Base-by-base conservation (phyloP, 2,113 vertebrate genomes). In the Phycodurus eques region DNA sequence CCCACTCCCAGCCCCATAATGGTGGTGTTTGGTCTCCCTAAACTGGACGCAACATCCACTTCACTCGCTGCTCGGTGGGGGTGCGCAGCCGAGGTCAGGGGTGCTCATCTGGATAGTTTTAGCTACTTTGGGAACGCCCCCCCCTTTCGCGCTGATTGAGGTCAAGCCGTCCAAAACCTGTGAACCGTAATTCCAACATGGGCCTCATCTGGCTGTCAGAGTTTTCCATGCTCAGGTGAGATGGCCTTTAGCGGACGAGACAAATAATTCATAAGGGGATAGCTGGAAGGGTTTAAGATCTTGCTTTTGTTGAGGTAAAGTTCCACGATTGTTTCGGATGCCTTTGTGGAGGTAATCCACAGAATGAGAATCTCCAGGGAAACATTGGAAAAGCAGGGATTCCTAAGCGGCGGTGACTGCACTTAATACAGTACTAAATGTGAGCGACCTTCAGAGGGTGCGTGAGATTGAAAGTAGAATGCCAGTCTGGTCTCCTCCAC, bases 61-160 rank as follows among this genome's bases (percentile, higher is more conserved):
- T 81, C 79, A 77, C 71, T 72, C 67, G 67, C 66, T 44, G 72
- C 62, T 81, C 72, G 74, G 67, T 74, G 80, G 83, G 80, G 85
- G 80, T 78, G 77, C 76, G 78, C 68, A 71, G 70, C 83, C 15
- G 68, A 73, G 83, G 83, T 90, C 87, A 84, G 68, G 89, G 90
- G 85, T 90, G 83, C 70, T 93, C 88, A 91, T 93, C 90, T 93
- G 91, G 90, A 92, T 91, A 91, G 90, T 88, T 92, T 91, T 90
- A 92, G 87, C 80, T 85, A 74, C 6, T 88, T 88, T 74, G 72
- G 71, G 77, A 84, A 86, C 43, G 75, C 77, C 80, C 80, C 84
- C 84, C 89, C 22, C n/a, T 57, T 79, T 71, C 78, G 85, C 22
- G 10, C 56, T 88, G 85, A 85, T 87, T 87, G 80, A 88, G 87